These are phyloP conservation scores for Ailuropoda melanoleuca DNA, from an alignment of 2,113 vertebrate genomes.

Conservation along the genomic window DNA sequence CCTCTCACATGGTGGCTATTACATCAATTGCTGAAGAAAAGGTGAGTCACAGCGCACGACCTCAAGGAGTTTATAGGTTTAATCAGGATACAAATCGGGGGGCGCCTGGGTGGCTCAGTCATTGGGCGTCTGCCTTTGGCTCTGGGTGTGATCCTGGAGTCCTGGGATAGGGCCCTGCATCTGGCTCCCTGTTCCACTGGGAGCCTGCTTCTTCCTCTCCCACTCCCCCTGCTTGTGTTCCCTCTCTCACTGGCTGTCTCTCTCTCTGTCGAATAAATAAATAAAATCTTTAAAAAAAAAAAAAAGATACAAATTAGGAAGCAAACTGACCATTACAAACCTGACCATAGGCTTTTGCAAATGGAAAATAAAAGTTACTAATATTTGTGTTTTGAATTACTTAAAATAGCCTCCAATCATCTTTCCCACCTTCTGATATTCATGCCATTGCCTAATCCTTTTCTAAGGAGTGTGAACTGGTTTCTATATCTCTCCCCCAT, in stretches of 20 bases:
- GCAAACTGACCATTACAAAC: background rate
- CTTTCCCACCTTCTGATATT: background rate
- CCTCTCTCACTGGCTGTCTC: no score
- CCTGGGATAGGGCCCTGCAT: no score
- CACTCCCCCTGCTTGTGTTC: no score
- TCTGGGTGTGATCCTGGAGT: no score
- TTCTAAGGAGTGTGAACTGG: background rate
- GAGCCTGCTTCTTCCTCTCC: no score
- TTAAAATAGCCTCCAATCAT: background rate
- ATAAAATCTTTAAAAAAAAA: no score
- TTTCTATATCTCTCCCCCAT: background rate
- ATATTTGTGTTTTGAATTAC: background rate
- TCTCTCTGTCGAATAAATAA: no score
- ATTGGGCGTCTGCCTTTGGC: no score
- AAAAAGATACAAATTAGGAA: background rate
- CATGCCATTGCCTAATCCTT: background rate
- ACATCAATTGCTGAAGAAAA: background rate
- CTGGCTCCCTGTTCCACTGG: no score
- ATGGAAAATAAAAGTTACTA: background rate
- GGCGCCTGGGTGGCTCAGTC: no score
- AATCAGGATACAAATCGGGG: no score
- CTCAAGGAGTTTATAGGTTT: background rate
- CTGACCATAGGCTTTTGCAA: background rate
- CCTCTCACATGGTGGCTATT: background rate
- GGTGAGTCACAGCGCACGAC: no score